Base-by-base conservation (phyloP, 2,888 invertebrate genomes). In the Archips crataeganus region DNA sequence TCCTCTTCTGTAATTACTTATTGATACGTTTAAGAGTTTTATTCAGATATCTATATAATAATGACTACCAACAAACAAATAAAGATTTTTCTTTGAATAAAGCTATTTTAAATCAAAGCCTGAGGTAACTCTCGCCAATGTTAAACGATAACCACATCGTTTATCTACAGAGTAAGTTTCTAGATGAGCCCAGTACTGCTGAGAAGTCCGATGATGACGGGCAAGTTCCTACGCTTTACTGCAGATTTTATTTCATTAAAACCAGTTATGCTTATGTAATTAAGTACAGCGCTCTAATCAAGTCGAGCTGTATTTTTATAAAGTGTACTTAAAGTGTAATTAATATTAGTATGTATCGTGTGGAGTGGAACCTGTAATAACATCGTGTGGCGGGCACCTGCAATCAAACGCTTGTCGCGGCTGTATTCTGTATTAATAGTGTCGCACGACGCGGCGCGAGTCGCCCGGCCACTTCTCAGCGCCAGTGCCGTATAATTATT, bases 381-480 rank as follows among this genome's bases (percentile, higher is more conserved):
- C 74, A 65, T 65, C 65, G 60, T 54, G 13, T 15, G 64, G 34
- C 85, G 80, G 78, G 84, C 84, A 86, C 86, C 85, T 84, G 90
- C 87, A 89, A 91, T 92, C 89, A 88, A 87, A 89, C 85, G 87
- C 84, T 87, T 88, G 88, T 90, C 88, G 84, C 82, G 83, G 79
- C 84, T 79, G 83, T 85, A 87, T 87, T 88, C 84, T 79, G 83
- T 85, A 87, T 87, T 88, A 87, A 84, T 82, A 87, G 86, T 89
- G 90, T 92, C 90, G 87, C 88, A 80, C 83, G 82, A 81, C 82
- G 75, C 68, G 71, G 80, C 83, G 82, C 81, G 82, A 74, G 74
- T 76, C 77, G 79, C 76, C 76, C 69, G 78, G 80, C 84, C 80
- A 82, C 84, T 84, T 80, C 80, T 84, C 84, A 83, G 79, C 75